phyloP scores from a whole-genome alignment of 2,888 invertebrate species.

The Chalcis sispes region DNA sequence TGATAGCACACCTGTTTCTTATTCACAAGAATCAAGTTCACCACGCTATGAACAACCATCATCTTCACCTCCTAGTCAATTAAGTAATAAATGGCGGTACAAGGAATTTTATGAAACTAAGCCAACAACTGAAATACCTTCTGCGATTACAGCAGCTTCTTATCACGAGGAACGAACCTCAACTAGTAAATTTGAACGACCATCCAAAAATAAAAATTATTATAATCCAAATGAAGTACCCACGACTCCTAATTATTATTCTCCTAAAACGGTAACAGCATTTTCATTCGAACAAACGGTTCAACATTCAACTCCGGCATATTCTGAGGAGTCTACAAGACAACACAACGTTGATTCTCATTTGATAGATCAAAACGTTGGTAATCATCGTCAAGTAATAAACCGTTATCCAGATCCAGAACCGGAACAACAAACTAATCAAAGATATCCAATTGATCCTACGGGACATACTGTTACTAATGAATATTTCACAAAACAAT shows the following conservation, averaged over 20 bases:
- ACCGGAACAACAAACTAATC: constrained; percentile 56
- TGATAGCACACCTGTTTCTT: constrained; percentile 64
- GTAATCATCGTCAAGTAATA: constrained; percentile 55
- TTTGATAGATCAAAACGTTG: constrained; percentile 55
- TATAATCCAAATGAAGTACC: constrained; percentile 56
- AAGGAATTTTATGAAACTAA: constrained; percentile 55
- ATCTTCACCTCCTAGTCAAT: constrained; percentile 55
- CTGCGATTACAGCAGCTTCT: constrained; percentile 54
- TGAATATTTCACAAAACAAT: constrained; percentile 57
- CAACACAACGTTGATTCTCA: constrained; percentile 59
- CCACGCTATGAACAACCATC: constrained; percentile 49
- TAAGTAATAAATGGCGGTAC: constrained; percentile 58
- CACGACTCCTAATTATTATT: constrained; percentile 61
- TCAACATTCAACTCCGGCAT: constrained; percentile 62
- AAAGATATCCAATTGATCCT: constrained; percentile 60
- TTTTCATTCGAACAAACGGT: constrained; percentile 57
- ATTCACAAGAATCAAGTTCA: constrained; percentile 53
- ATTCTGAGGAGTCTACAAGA: constrained; percentile 59
- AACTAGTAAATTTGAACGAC: constrained; percentile 55
- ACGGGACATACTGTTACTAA: constrained; percentile 57
- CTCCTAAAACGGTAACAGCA: constrained; percentile 61
- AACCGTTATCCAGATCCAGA: constrained; percentile 59
- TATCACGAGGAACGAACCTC: constrained; percentile 61
- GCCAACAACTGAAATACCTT: constrained; percentile 54
- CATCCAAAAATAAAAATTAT: constrained; percentile 57